A percentile compares a stretch with the other conserved stretches of the same genome.
phyloP scores from a whole-genome alignment of 2,113 vertebrate species.

The Neogobius melanostomus region DNA sequence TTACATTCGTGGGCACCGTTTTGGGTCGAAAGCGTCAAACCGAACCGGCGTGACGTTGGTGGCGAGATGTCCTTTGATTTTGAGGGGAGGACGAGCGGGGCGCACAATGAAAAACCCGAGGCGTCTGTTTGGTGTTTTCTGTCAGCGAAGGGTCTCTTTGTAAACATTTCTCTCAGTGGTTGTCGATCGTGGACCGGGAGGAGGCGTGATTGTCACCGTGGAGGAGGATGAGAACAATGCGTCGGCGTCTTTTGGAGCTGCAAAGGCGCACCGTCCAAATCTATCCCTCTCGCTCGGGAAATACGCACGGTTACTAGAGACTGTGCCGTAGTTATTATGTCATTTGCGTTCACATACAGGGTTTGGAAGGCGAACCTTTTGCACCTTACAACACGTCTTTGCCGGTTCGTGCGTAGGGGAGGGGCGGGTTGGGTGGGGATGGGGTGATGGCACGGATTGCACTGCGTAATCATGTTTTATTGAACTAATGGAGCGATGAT shows the following conservation, averaged over 20 bases:
- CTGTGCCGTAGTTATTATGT: not conserved
- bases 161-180: too few relatives aligned
- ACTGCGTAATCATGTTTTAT: constrained; percentile 39
- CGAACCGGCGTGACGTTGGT: not conserved
- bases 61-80: constrained; percentile 4
- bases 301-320: too few relatives aligned
- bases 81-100: not conserved
- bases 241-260: not conserved
- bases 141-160: too few relatives aligned
- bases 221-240: constrained; percentile 50
- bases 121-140: not conserved
- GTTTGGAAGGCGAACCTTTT: not conserved
- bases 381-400: constrained; percentile 2
- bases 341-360: not conserved
- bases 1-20: not conserved
- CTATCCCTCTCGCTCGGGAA: not conserved
- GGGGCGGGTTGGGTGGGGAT: constrained; percentile 51
- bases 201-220: constrained; percentile 41
- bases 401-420: constrained; percentile 26
- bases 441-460: constrained; percentile 35
- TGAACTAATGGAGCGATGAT: constrained; percentile 16
- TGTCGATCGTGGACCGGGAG: not conserved
- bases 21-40: not conserved
- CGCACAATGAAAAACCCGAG: too few relatives aligned
- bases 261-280: not conserved